A percentile compares a stretch with the other conserved stretches of the same genome.
Evolutionary conservation across 92 coral and sea anemone species (phyloP).

Genomic region (Scolanthus callimorphus): DNA sequence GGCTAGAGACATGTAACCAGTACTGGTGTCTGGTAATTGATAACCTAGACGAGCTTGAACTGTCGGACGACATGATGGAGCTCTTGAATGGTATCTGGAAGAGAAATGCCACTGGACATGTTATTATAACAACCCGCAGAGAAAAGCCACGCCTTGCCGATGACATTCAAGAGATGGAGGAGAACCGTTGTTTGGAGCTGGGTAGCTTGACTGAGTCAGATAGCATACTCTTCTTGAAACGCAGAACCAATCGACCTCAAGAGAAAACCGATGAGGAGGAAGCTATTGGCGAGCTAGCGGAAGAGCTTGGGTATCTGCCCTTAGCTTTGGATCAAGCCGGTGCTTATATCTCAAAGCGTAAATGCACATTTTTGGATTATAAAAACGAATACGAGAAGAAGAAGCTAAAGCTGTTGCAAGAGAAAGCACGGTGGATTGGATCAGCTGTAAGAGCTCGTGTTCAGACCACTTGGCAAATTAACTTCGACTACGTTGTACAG

Average conservation of each 20-base stretch:
- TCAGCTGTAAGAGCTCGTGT: conserved; percentile 64
- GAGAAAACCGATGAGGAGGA: conserved; percentile 10
- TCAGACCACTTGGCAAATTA: conserved; percentile 76
- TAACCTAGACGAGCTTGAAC: conserved; percentile 62
- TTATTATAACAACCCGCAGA: conserved; percentile 74
- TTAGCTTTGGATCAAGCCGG: conserved; percentile 88
- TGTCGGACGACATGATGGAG: conserved; percentile 57
- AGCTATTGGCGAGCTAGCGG: conserved; percentile 18
- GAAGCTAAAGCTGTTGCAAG: conserved; percentile 41
- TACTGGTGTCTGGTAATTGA: conserved; percentile 72
- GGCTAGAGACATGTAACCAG: conserved; percentile 28
- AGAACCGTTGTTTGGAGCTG: conserved; percentile 44
- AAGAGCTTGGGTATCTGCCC: conserved; percentile 77
- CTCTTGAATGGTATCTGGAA: conserved; percentile 71
- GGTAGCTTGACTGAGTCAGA: conserved; percentile 44
- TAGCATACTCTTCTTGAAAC: conserved; percentile 45
- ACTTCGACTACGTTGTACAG: conserved; percentile 46
- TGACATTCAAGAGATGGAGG: conserved; percentile 38
- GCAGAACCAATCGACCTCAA: conserved; percentile 28
- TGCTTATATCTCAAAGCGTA: conserved; percentile 48
- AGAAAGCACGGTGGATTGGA: conserved; percentile 41
- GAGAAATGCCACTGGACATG: conserved; percentile 50
- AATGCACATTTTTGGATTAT: conserved; percentile 38
- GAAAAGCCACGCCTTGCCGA: conserved; percentile 42
- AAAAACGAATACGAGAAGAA: conserved; percentile 43